phyloP scores from a whole-genome alignment of 2,113 vertebrate species.

The Lagopus muta region DNA sequence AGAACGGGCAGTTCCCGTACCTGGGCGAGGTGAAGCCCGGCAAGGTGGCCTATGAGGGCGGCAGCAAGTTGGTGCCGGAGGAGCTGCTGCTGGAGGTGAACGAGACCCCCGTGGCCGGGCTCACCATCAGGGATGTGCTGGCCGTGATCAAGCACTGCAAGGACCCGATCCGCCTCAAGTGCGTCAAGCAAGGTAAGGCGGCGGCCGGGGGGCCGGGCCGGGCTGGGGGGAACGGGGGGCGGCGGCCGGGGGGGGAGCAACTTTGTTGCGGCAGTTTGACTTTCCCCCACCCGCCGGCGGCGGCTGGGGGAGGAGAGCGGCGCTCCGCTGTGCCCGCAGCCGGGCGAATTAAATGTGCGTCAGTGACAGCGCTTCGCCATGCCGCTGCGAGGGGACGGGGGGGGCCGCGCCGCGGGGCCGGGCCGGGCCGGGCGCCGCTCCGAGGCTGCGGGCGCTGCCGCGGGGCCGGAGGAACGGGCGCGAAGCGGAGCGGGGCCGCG shows the following conservation, averaged over 20 bases:
- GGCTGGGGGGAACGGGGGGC: neutral
- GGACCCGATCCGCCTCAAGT: conserved; percentile 95
- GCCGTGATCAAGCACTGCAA: conserved; percentile 96
- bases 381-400: neutral
- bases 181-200: conserved; percentile 93
- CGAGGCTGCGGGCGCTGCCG: neutral
- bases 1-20: conserved; percentile 94
- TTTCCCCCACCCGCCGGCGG: neutral
- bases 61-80: conserved; percentile 86
- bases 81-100: conserved; percentile 95
- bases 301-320: conserved; percentile 10
- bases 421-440: neutral
- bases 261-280: conserved; percentile 71
- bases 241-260: conserved; percentile 39
- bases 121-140: conserved; percentile 94
- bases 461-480: neutral
- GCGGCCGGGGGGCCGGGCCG: neutral
- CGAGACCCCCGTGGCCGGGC: conserved; percentile 94
- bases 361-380: conserved; percentile 56
- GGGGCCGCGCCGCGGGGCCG: neutral
- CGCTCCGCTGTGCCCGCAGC: conserved; percentile 33
- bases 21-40: conserved; percentile 88
- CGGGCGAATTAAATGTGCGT: conserved; percentile 77
- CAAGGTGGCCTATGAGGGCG: conserved; percentile 85
- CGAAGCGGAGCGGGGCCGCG: neutral